A percentile compares a stretch with the other conserved stretches of the same genome.
Evolutionary conservation across 2,113 vertebrate species (phyloP).

Genomic region (Aphyosemion australe): DNA sequence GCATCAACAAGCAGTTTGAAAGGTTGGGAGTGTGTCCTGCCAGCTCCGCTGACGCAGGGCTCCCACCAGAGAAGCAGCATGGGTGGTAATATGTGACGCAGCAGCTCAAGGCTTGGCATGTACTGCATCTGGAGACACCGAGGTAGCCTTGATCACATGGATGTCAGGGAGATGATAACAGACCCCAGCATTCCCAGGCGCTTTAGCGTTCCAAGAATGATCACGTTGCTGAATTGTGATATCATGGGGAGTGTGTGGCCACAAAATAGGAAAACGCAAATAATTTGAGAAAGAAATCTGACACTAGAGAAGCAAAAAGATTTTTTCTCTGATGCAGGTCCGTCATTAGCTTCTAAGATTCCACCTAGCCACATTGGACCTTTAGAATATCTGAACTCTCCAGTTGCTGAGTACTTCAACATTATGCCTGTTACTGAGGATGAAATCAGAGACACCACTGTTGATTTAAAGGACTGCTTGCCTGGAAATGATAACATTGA

Average conservation of each 20-base stretch:
- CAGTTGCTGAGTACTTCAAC: too few species aligned
- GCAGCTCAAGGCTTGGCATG: conserved; percentile 18
- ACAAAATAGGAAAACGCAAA: background rate
- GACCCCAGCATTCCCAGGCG: conserved; percentile 1
- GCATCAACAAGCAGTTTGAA: conserved; percentile 36
- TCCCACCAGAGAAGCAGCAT: conserved; percentile 41
- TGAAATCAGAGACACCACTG: too few species aligned
- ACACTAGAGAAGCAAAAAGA: background rate
- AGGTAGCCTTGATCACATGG: conserved; percentile 34
- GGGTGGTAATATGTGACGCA: conserved; percentile 45
- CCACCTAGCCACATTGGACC: too few species aligned
- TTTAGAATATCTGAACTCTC: too few species aligned
- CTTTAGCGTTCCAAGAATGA: background rate
- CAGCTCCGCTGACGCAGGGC: conserved; percentile 61
- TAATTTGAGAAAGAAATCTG: too few species aligned
- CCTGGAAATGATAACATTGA: too few species aligned
- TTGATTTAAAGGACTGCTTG: too few species aligned
- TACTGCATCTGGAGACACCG: conserved; percentile 9
- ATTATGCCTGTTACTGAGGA: too few species aligned
- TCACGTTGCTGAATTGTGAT: conserved; percentile 15
- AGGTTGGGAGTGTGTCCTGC: conserved; percentile 37
- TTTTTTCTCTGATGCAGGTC: too few species aligned
- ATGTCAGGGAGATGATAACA: conserved; percentile 16
- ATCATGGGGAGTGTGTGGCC: conserved; percentile 3
- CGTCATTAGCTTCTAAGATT: too few species aligned